phyloP scores from a whole-genome alignment of 2,113 vertebrate genomes.

The Herpailurus yagouaroundi region DNA sequence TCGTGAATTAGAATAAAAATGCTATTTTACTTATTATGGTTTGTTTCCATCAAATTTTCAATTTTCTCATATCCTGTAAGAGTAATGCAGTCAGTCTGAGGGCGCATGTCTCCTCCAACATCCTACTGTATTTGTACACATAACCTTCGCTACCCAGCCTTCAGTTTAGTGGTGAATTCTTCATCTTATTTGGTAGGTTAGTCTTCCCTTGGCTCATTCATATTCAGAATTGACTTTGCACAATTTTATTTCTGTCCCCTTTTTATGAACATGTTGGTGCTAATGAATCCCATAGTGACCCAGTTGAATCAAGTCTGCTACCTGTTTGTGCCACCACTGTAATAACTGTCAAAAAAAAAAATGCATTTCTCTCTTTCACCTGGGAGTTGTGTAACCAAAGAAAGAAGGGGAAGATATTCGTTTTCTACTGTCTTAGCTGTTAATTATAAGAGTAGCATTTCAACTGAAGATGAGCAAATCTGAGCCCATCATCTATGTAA shows the following conservation, averaged over 20 bases:
- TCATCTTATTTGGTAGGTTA: background rate
- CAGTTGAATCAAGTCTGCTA: background rate
- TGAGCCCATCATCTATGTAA: background rate
- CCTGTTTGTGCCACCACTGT: background rate
- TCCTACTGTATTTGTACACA: background rate
- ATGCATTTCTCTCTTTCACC: background rate
- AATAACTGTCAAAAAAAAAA: background rate
- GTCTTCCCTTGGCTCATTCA: conserved; percentile 7
- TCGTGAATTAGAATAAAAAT: background rate
- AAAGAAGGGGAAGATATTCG: background rate
- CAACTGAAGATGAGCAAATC: background rate
- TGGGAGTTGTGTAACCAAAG: background rate
- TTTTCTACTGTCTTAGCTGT: background rate
- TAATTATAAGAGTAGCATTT: background rate
- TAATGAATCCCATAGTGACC: conserved; percentile 52
- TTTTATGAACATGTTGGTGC: background rate
- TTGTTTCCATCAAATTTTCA: background rate
- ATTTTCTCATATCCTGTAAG: background rate
- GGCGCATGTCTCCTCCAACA: background rate
- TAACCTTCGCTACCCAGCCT: background rate
- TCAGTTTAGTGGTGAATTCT: background rate
- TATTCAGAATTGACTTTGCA: background rate
- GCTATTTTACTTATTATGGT: background rate
- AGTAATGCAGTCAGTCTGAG: background rate
- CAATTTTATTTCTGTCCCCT: conserved; percentile 9